phyloP scores from a whole-genome alignment of 2,888 invertebrate species.

The Tenthredo livida region DNA sequence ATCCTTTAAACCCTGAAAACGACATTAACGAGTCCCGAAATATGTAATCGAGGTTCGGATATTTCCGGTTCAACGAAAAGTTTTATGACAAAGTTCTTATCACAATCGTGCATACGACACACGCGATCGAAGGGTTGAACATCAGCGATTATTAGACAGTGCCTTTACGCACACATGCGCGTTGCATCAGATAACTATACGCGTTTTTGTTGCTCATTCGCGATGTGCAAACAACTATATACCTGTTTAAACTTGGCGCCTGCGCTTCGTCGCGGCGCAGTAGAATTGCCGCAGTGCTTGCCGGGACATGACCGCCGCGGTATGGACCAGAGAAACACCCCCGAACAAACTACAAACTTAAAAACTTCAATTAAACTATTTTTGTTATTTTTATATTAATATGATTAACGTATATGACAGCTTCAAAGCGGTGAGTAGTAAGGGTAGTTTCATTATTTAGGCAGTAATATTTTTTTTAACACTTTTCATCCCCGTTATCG shows the following conservation, averaged over 20 bases:
- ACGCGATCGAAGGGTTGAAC: constrained; percentile 12
- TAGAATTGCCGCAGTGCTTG: constrained; percentile 48
- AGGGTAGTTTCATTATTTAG: constrained; percentile 27
- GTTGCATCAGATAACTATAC: constrained; percentile 38
- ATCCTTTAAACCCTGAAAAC: neutral
- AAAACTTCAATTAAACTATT: neutral
- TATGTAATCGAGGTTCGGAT: neutral
- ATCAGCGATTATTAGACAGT: constrained; percentile 2
- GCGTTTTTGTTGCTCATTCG: neutral
- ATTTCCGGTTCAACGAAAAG: neutral
- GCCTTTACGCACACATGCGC: constrained; percentile 24
- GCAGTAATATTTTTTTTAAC: neutral
- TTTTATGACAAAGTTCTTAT: neutral
- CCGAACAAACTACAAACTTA: neutral
- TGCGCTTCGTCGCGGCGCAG: constrained; percentile 46
- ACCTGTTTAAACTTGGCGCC: constrained; percentile 45
- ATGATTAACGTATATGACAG: constrained; percentile 21
- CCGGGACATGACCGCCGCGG: constrained; percentile 48
- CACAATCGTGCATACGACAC: neutral
- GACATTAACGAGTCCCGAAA: neutral
- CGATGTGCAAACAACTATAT: constrained; percentile 36
- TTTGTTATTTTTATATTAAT: neutral
- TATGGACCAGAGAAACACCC: constrained; percentile 19
- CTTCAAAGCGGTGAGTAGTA: constrained; percentile 26
- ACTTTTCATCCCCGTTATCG: neutral